phyloP scores from a whole-genome alignment of 2,888 invertebrate genomes.

The Heteropelma amictum region DNA sequence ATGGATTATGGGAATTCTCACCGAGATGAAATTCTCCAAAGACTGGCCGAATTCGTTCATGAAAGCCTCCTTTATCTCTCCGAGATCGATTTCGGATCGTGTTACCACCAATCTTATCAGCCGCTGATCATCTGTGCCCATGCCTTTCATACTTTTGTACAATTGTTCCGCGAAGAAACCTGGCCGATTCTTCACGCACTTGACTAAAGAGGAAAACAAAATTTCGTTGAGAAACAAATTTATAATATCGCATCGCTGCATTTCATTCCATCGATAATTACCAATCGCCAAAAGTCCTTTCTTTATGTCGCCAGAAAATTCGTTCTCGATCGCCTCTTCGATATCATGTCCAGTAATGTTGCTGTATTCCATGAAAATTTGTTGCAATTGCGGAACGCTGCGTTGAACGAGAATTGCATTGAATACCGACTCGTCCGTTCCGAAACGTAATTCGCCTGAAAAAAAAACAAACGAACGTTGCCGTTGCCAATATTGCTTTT shows the following conservation, averaged over 20 bases:
- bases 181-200: slow-evolving; percentile 88
- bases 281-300: slow-evolving; percentile 89
- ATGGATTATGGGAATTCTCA: slow-evolving; percentile 72
- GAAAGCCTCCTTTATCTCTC: slow-evolving; percentile 90
- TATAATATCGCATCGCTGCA: not conserved
- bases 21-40: slow-evolving; percentile 89
- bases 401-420: slow-evolving; percentile 91
- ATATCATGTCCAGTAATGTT: slow-evolving; percentile 88
- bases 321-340: slow-evolving; percentile 88
- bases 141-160: slow-evolving; percentile 92
- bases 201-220: slow-evolving; percentile 78
- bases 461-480: slow-evolving; percentile 27
- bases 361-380: slow-evolving; percentile 85
- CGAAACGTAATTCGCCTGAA: slow-evolving; percentile 81
- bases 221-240: not conserved
- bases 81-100: slow-evolving; percentile 91
- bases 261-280: slow-evolving; percentile 64
- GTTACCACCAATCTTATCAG: slow-evolving; percentile 92
- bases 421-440: slow-evolving; percentile 93
- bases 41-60: slow-evolving; percentile 86
- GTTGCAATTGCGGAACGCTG: slow-evolving; percentile 83
- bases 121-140: slow-evolving; percentile 92
- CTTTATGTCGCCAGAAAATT: slow-evolving; percentile 91
- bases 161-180: slow-evolving; percentile 92
- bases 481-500: not conserved